These are phyloP conservation scores for Anoplophora glabripennis DNA, from an alignment of 1,140 invertebrate species.

Conservation along the genomic window DNA sequence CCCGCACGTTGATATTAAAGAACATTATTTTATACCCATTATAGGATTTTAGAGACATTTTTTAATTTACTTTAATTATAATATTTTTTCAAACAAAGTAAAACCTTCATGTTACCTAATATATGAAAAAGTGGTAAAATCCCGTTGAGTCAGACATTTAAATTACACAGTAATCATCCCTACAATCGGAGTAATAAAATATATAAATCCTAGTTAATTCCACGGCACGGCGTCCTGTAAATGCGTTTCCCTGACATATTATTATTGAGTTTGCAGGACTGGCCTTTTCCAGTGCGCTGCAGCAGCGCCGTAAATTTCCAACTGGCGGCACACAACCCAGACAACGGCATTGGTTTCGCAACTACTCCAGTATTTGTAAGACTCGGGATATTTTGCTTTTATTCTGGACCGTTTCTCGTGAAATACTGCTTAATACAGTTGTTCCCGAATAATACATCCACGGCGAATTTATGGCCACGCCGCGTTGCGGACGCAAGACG, in stretches of 20 bases:
- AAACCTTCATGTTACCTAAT: too few relatives aligned
- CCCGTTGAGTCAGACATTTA: too few relatives aligned
- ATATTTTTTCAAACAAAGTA: too few relatives aligned
- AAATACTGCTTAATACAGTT: conserved; percentile 10
- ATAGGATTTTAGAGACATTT: too few relatives aligned
- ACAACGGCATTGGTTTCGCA: neutral
- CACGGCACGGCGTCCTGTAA: too few relatives aligned
- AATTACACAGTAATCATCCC: too few relatives aligned
- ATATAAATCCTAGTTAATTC: too few relatives aligned
- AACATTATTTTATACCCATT: too few relatives aligned
- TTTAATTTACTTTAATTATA: too few relatives aligned
- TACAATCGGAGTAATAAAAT: too few relatives aligned
- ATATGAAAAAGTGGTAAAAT: too few relatives aligned
- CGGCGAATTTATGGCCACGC: neutral
- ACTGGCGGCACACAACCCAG: conserved; percentile 2
- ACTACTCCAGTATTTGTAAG: conserved; percentile 6
- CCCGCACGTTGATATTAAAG: too few relatives aligned
- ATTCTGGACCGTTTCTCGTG: conserved; percentile 10
- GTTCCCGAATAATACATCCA: conserved; percentile 9
- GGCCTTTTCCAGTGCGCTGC: neutral
- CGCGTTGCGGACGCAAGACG: neutral
- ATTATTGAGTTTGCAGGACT: conserved; percentile 3
- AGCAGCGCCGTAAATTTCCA: neutral
- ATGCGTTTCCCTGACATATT: neutral
- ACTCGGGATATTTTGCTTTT: conserved; percentile 4